Percentiles rank a stretch among this genome's conserved stretches.
Conservation (phyloP, 2,797 vertebrate species). For the Ciconia nigra region DNA sequence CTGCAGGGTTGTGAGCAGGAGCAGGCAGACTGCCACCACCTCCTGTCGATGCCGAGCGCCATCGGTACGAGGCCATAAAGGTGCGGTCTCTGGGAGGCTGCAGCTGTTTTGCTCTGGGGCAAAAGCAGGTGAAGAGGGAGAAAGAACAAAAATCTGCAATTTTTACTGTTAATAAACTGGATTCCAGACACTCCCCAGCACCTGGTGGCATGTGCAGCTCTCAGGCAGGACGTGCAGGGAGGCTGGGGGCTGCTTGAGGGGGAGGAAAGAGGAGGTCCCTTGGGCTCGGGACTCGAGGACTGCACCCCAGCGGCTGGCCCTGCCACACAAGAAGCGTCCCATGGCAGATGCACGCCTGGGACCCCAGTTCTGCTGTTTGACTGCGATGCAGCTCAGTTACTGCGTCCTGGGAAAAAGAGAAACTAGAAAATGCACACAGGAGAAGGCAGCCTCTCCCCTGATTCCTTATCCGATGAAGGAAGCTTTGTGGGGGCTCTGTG, state of each 20-base stretch:
- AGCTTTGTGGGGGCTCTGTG: background rate
- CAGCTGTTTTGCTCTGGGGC: conserved; percentile 3
- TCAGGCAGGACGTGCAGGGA: background rate
- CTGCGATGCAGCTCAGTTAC: background rate
- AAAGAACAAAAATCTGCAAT: background rate
- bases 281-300: background rate
- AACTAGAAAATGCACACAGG: background rate
- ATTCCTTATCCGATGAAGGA: background rate
- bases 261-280: background rate
- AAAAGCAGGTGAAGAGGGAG: background rate
- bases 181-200: background rate
- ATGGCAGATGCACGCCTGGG: background rate
- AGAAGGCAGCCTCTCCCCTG: background rate
- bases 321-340: background rate
- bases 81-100: background rate
- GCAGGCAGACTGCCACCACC: background rate
- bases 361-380: background rate
- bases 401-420: background rate
- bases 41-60: rapidly evolving
- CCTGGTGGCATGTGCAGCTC: background rate
- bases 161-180: background rate
- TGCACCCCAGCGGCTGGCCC: background rate
- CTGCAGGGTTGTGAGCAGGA: background rate
- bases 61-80: background rate
- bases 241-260: background rate